A percentile compares a stretch with the other conserved stretches of the same genome.
phyloP scores from a whole-genome alignment of 2,113 vertebrate species.

The Oryzias celebensis region DNA sequence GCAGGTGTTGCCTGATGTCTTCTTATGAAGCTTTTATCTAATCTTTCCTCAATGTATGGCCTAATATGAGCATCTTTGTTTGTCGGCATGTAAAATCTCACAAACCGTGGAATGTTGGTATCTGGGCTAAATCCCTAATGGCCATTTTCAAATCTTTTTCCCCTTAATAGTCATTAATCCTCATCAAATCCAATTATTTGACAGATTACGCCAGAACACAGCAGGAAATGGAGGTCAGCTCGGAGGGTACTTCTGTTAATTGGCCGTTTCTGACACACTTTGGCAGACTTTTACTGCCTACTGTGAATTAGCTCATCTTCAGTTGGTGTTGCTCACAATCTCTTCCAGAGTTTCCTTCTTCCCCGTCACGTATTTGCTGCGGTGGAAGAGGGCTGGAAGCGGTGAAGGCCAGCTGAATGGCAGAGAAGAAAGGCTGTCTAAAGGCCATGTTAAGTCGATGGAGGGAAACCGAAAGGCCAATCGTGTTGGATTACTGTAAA shows the following conservation, averaged over 20 bases:
- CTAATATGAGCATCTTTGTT: too few species aligned
- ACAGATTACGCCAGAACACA: slow-evolving; percentile 34
- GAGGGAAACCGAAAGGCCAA: slow-evolving; percentile 52
- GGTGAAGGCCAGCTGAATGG: slow-evolving; percentile 37
- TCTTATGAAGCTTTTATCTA: not conserved
- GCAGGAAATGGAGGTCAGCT: slow-evolving; percentile 52
- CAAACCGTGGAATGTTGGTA: too few species aligned
- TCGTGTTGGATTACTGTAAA: slow-evolving; percentile 64
- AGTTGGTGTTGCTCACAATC: not conserved
- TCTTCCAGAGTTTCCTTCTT: not conserved
- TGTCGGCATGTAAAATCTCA: too few species aligned
- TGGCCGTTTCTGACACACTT: slow-evolving; percentile 53
- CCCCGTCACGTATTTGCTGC: not conserved
- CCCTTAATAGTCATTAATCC: slow-evolving; percentile 2
- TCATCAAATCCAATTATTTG: slow-evolving; percentile 30
- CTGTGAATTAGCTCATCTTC: slow-evolving; percentile 16
- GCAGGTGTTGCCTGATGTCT: not conserved
- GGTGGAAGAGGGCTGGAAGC: not conserved
- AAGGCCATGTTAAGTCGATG: slow-evolving; percentile 50
- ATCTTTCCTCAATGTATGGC: not conserved
- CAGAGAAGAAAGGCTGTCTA: slow-evolving; percentile 41
- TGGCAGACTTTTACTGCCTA: slow-evolving; percentile 19
- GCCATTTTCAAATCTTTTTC: slow-evolving; percentile 10
- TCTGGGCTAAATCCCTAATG: not conserved
- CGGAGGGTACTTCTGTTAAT: slow-evolving; percentile 44